Percentiles rank a stretch among this genome's conserved stretches.
phyloP scores from a whole-genome alignment of 2,113 vertebrate species.

The Galemys pyrenaicus region DNA sequence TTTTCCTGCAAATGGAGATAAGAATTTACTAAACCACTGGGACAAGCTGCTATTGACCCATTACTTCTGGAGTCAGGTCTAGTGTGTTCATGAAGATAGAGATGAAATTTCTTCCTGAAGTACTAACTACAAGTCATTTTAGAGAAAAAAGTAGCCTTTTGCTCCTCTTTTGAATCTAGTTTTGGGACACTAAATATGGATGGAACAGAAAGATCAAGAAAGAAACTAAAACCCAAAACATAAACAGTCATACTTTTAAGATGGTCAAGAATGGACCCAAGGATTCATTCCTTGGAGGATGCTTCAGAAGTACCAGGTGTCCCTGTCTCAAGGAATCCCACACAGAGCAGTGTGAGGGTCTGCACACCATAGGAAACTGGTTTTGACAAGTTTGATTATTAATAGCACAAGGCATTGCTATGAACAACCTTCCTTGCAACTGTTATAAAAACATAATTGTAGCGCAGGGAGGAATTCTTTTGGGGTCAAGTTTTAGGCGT shows the following conservation, averaged over 20 bases:
- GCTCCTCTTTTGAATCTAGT: neutral
- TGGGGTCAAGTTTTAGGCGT: neutral
- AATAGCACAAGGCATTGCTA: constrained; percentile 23
- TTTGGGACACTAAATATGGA: neutral
- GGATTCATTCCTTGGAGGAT: neutral
- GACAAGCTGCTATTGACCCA: neutral
- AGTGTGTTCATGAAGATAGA: neutral
- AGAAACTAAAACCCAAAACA: neutral
- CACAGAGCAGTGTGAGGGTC: neutral
- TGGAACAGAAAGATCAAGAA: neutral
- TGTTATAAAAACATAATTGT: constrained; percentile 26
- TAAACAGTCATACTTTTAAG: neutral
- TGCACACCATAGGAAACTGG: neutral
- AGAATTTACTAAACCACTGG: constrained; percentile 24
- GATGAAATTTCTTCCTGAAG: constrained; percentile 9
- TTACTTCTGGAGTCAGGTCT: constrained; percentile 8
- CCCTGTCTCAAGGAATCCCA: neutral
- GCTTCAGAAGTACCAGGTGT: neutral
- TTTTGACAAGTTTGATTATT: constrained; percentile 19
- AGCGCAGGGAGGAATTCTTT: neutral
- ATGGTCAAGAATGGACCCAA: neutral
- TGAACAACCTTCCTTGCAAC: constrained; percentile 12
- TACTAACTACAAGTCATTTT: neutral
- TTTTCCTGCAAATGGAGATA: constrained; percentile 38
- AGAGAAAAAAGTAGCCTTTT: neutral